phyloP scores from a whole-genome alignment of 2,888 invertebrate genomes.

The Chouioia cunea region DNA sequence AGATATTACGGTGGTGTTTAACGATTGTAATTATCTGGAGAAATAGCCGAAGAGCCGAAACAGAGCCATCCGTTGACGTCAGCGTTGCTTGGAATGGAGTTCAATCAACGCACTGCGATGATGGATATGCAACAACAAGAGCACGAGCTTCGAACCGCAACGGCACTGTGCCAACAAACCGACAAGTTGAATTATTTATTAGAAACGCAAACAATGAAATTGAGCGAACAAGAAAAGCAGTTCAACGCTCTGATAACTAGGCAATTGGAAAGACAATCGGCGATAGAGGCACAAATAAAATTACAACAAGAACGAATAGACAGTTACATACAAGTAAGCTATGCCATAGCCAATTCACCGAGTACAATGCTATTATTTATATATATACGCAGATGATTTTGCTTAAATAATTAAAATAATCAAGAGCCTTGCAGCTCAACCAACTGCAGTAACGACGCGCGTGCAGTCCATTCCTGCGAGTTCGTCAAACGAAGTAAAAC shows the following conservation, averaged over 20 bases:
- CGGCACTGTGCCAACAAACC: conserved; percentile 59
- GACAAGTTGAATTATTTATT: conserved; percentile 57
- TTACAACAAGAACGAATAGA: conserved; percentile 62
- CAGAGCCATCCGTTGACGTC: too few species aligned
- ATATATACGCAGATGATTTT: too few species aligned
- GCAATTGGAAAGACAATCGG: conserved; percentile 60
- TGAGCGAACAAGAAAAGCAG: conserved; percentile 59
- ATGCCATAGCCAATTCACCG: too few species aligned
- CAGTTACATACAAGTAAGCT: conserved; percentile 59
- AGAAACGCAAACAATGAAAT: conserved; percentile 55
- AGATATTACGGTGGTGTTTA: too few species aligned
- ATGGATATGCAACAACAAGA: conserved; percentile 62
- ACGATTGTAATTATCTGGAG: too few species aligned
- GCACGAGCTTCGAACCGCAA: conserved; percentile 57
- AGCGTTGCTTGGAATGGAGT: conserved; percentile 55
- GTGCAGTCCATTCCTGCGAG: neutral
- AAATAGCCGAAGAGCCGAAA: too few species aligned
- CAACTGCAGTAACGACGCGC: conserved; percentile 51
- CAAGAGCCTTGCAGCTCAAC: conserved; percentile 59
- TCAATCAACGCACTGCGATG: conserved; percentile 59
- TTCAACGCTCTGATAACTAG: conserved; percentile 59
- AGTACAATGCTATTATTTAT: too few species aligned
- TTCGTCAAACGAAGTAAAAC: conserved; percentile 22
- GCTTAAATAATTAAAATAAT: conserved; percentile 9
- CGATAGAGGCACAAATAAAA: conserved; percentile 61